Base-by-base conservation (phyloP, 2,888 invertebrate genomes). In the Euclidia mi region DNA sequence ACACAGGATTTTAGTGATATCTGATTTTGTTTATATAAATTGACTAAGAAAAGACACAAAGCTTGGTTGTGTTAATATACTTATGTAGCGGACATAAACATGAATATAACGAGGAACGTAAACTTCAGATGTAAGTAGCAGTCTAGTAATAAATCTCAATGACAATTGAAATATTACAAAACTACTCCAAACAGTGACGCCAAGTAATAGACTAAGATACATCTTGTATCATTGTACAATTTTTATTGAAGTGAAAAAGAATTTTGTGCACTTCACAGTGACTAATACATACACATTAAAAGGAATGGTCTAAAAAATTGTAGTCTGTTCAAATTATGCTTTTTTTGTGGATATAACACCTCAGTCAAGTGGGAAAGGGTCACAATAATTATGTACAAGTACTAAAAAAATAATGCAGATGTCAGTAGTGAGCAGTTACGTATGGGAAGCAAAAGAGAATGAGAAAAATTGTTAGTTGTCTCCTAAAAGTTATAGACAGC, bases 181-280 rank as follows among this genome's bases (percentile, higher is more conserved):
- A 59, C 44, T 35, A 31, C 37, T 52, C 29, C 7, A 32, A 37
- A 50, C 15, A 44, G 18, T 50, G n/a, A 17, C 28, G 43, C 17
- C 14, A 1, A 40, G 38, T 38, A 47, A 25, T 9, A 28, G n/a
- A 37, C 48, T 59, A 49, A 38, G 32, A 55, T 69, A 72, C 51
- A 55, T 51, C 12, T 32, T 47, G 55, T 57, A 68, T 42, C 56
- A 53, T 58, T 37, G 37, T 53, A 43, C 35, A 28, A 56, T 12
- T 58, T 18, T n/a, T 34, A 50, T 43, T 57, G 60, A 55, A 63
- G 58, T 63, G 64, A 74, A 72, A 65, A 61, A 48, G 46, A 68
- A 71, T 70, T 84, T 90, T 90, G 89, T 91, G 91, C 88, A 87
- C 79, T 70, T 76, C 79, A 82, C 79, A 82, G 76, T 77, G 65